These are phyloP conservation scores for Pammene fasciana DNA, from an alignment of 2,888 invertebrate species.

Conservation along the genomic window DNA sequence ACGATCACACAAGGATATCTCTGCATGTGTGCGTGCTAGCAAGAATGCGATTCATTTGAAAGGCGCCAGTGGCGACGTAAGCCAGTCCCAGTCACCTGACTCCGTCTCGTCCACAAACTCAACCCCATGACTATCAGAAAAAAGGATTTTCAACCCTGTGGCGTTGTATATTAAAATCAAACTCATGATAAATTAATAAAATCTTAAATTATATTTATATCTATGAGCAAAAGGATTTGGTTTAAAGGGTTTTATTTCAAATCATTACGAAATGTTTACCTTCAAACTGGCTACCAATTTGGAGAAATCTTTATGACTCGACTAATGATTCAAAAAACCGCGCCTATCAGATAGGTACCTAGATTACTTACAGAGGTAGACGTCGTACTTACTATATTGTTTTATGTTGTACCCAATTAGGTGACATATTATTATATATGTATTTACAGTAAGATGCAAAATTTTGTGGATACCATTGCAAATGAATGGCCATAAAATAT, in stretches of 20 bases:
- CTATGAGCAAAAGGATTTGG: not conserved
- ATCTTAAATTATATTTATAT: too few relatives aligned
- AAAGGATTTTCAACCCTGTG: not conserved
- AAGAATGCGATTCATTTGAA: constrained; percentile 74
- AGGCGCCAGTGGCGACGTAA: constrained; percentile 65
- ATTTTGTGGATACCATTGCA: too few relatives aligned
- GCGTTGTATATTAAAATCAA: not conserved
- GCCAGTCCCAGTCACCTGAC: constrained; percentile 75
- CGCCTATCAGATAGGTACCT: too few relatives aligned
- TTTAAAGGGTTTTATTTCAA: not conserved
- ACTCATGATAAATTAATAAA: not conserved
- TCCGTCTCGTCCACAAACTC: constrained; percentile 55
- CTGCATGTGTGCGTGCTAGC: constrained; percentile 49
- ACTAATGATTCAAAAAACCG: not conserved
- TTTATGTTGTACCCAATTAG: not conserved
- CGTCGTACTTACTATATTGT: too few relatives aligned
- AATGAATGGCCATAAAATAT: too few relatives aligned
- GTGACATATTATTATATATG: not conserved
- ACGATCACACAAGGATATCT: constrained; percentile 58
- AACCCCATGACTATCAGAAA: constrained; percentile 42
- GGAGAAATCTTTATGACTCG: constrained; percentile 1
- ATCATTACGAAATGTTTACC: not conserved
- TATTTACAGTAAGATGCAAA: too few relatives aligned
- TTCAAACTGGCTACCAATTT: not conserved
- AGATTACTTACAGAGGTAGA: too few relatives aligned